Conservation (phyloP, 2,797 vertebrate genomes). For the Enteromius unitaeniatus region DNA sequence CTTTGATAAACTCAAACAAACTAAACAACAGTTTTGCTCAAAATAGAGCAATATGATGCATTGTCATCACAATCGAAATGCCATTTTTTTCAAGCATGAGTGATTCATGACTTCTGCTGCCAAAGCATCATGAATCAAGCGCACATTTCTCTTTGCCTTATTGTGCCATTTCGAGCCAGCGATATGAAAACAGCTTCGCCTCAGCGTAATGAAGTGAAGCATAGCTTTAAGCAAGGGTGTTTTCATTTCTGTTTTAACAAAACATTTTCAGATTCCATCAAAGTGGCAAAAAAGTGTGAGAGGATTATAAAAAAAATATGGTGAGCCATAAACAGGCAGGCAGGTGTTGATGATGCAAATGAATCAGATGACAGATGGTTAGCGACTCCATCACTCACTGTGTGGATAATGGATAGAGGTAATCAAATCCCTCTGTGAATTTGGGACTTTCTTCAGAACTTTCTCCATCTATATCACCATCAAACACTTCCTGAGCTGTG, state of each 20-base stretch:
- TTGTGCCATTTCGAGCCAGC: slow-evolving; percentile 32
- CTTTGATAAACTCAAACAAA: not conserved
- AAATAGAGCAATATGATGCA: not conserved
- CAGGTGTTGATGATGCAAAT: slow-evolving; percentile 94
- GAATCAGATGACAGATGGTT: slow-evolving; percentile 93
- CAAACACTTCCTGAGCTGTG: slow-evolving; percentile 58
- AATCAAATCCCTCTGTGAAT: slow-evolving; percentile 90
- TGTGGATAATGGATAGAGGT: slow-evolving; percentile 89
- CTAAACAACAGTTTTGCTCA: not conserved
- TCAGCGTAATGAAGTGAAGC: slow-evolving; percentile 33
- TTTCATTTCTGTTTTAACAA: slow-evolving; percentile 83
- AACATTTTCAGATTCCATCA: slow-evolving; percentile 87
- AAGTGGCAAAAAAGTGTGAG: slow-evolving; percentile 73
- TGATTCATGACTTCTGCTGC: slow-evolving; percentile 1
- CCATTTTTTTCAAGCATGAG: not conserved
- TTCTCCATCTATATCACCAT: slow-evolving; percentile 67
- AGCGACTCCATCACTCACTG: slow-evolving; percentile 85
- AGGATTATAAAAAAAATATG: slow-evolving; percentile 78
- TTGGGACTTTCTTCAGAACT: slow-evolving; percentile 88
- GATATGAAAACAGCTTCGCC: slow-evolving; percentile 33
- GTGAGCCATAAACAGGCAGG: slow-evolving; percentile 85
- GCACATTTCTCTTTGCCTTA: slow-evolving; percentile 46
- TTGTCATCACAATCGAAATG: not conserved
- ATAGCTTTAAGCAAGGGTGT: slow-evolving; percentile 66
- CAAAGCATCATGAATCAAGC: slow-evolving; percentile 28